Evolutionary conservation across 2,113 vertebrate genomes (phyloP).

Genomic region (Sporophila hypoxantha): DNA sequence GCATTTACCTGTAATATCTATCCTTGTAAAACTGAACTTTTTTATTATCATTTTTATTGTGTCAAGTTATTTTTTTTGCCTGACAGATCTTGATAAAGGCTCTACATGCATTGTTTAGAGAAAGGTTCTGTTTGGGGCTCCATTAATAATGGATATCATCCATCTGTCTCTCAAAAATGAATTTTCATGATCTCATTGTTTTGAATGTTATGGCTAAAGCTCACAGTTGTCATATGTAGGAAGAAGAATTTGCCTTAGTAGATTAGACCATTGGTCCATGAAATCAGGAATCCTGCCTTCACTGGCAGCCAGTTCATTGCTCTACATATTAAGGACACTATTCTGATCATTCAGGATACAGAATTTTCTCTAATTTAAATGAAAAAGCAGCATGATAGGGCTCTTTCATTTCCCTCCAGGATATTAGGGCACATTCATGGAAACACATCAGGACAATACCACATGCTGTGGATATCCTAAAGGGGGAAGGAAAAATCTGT

Average conservation of each 20-base stretch:
- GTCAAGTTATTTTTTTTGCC: not conserved
- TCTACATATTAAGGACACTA: constrained; percentile 10
- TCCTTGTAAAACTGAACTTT: not conserved
- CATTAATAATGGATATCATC: constrained; percentile 68
- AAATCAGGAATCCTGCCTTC: constrained; percentile 43
- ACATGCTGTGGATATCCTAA: constrained; percentile 9
- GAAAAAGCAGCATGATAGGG: constrained; percentile 46
- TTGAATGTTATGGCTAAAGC: constrained; percentile 35
- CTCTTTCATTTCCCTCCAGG: constrained; percentile 54
- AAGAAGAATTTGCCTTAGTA: constrained; percentile 52
- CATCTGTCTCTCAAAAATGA: constrained; percentile 64
- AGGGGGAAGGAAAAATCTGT: not conserved
- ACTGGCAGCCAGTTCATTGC: not conserved
- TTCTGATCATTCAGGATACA: constrained; percentile 6
- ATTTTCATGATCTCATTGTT: constrained; percentile 65
- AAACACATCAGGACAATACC: not conserved
- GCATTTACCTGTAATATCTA: constrained; percentile 5
- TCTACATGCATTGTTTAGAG: constrained; percentile 32
- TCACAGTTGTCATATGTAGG: constrained; percentile 44
- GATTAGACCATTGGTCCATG: constrained; percentile 53
- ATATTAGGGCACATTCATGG: constrained; percentile 39
- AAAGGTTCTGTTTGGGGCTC: constrained; percentile 31
- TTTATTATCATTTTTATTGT: constrained; percentile 6
- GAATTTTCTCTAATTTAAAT: constrained; percentile 48
- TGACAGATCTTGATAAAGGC: constrained; percentile 45